Evolutionary conservation across 1,140 invertebrate genomes (phyloP).

Genomic region (Drosophila santomea): DNA sequence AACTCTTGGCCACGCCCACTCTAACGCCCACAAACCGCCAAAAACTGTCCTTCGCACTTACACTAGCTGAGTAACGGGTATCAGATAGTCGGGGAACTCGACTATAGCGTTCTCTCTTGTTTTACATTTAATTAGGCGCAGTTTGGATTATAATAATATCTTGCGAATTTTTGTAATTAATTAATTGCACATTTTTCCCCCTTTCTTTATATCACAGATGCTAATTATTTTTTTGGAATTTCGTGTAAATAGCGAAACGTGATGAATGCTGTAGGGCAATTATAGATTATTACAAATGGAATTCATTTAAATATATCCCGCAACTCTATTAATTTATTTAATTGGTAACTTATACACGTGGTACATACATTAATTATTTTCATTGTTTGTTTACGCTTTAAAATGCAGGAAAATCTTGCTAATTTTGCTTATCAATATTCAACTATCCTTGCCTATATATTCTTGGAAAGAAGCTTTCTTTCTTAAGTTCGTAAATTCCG

Average conservation of each 20-base stretch:
- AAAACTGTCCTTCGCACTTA: no score
- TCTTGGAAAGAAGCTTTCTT: neutral
- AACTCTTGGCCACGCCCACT: no score
- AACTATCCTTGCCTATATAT: neutral
- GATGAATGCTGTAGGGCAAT: neutral
- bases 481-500: no score
- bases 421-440: neutral
- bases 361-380: no score
- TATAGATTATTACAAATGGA: neutral
- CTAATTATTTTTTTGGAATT: conserved; percentile 1
- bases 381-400: neutral
- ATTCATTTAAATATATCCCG: neutral
- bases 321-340: neutral
- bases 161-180: neutral
- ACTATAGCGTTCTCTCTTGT: no score
- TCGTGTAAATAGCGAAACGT: neutral
- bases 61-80: no score
- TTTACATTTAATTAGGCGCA: no score
- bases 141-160: neutral
- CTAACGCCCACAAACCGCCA: no score
- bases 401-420: no score
- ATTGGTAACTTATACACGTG: neutral
- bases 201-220: neutral
- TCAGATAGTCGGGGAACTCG: no score
- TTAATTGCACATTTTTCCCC: neutral